Conservation (phyloP, 2,797 vertebrate genomes). For the Coccyzus lansbergi region DNA sequence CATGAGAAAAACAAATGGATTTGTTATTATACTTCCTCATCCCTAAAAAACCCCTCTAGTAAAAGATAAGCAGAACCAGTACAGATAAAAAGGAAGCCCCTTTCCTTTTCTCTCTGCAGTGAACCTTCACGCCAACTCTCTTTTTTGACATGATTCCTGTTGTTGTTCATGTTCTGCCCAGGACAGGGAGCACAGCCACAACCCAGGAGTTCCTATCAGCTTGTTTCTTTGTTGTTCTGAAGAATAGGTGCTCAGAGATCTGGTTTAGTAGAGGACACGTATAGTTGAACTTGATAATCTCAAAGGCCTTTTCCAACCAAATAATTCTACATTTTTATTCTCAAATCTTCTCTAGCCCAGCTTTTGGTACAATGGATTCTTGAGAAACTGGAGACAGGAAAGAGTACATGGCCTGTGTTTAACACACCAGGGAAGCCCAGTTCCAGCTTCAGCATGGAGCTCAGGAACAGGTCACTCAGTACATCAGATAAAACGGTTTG, state of each 20-base stretch:
- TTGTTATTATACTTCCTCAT: constrained; percentile 66
- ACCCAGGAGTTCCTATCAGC: not conserved
- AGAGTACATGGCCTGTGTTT: not conserved
- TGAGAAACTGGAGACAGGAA: not conserved
- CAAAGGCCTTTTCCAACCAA: no score
- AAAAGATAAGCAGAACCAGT: constrained; percentile 64
- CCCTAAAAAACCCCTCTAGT: constrained; percentile 49
- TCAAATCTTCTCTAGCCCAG: not conserved
- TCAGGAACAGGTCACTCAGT: not conserved
- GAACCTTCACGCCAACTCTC: constrained; percentile 58
- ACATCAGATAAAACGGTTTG: not conserved
- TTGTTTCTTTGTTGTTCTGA: not conserved
- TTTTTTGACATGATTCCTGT: constrained; percentile 49
- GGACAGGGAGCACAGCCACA: not conserved
- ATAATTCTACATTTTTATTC: no score
- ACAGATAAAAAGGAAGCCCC: constrained; percentile 58
- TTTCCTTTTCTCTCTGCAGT: constrained; percentile 36
- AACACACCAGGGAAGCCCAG: not conserved
- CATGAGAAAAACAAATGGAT: constrained; percentile 60
- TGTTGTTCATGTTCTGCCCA: constrained; percentile 30
- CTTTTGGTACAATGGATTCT: rapidly evolving
- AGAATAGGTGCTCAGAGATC: not conserved
- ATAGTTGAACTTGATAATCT: no score
- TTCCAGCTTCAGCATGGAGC: not conserved
- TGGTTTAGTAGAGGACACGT: no score